Evolutionary conservation across 2,113 vertebrate species (phyloP), one percentile per base, ranked within the genome.

Genomic region (Gasterosteus nipponicus): DNA sequence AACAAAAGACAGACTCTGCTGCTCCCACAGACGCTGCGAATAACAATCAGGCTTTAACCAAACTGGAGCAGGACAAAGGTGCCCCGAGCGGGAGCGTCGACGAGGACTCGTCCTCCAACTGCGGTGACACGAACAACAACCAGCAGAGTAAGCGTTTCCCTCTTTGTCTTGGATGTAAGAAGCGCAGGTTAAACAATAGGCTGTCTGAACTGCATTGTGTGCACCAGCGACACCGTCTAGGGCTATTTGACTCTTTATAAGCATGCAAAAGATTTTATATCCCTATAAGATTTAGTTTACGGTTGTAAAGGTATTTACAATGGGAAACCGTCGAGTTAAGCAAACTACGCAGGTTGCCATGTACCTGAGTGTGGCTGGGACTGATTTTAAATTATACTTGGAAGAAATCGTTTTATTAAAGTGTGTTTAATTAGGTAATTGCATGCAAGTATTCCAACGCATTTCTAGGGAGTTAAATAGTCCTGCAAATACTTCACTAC

Each of bases 241-340:
- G 96, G 97, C 97, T 96, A 97, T 95, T 92, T 96, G 96, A 85
- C 76, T 90, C 95, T 99, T 98, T 99, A 99, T 98, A 98, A 96
- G 97, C 97, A 96, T 95, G 95, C 95, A 96, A 97, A 96, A 89
- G 94, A 93, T 96, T 98, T 99, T 98, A 99, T 97, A 96, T 95
- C 96, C 97, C 96, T 95, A 95, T 97, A 98, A 97, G 96, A 95
- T 95, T 95, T 95, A 92, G 92, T 96, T 94, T 95, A 94, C 93
- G 95, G 94, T 92, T 95, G 95, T 98, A 97, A 98, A 97, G 95
- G 91, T 95, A 95, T 98, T 99, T 98, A 98, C 96, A 95, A 97
- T 94, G 95, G 95, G 95, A 96, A 96, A 93, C 93, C 92, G 95
- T 95, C 94, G 95, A 94, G 92, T 92, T 42, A 95, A 93, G 63